Base-by-base conservation (phyloP, 2,113 vertebrate species). In the Elanoides forficatus region DNA sequence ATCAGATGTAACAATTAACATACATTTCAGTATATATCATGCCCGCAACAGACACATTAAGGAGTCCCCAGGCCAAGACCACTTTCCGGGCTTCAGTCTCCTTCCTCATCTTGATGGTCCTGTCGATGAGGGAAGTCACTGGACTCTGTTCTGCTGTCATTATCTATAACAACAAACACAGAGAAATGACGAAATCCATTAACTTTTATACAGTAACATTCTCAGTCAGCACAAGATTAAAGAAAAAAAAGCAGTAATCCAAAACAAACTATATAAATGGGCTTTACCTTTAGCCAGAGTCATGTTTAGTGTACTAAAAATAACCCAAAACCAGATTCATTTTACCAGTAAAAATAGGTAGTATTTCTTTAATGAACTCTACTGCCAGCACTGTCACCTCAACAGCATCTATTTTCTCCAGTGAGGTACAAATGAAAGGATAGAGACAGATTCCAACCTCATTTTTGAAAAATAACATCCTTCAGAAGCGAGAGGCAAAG, bases 11-110 rank as follows among this genome's bases (percentile, higher is more conserved):
- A 36, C 26, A 10, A 9, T 13, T 7, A 58, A 96, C 99, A 80
- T 81, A 99, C 99, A 99, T 99, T 97, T 99, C 99, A 16, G 99
- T 99, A 85, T 99, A 99, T 95, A 99, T 98, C 98, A 99, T 99
- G 67, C 99, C 99, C 19, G 99, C 99, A 10, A 99, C 21, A 12
- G 99, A 99, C 4, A 99, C 92, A 58, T 99, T 99, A 21, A 99
- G 98, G 27, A 99, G 98, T 1, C 98, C 99, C 99, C 99, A 99
- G 66, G 99, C 99, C 81, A 99, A 98, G 71, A 99, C 98, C 62
- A 99, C 98, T 86, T 99, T 99, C 26, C 98, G 98, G 55, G 98
- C 98, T 97, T 99, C 98, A 5, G 98, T 98, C 94, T 99, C 99
- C 45, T 98, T 98, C 97, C 98, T 98, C 98, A 99, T 99, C 97